phyloP scores from a whole-genome alignment of 2,797 vertebrate genomes.

The Dromococcyx pavoninus region DNA sequence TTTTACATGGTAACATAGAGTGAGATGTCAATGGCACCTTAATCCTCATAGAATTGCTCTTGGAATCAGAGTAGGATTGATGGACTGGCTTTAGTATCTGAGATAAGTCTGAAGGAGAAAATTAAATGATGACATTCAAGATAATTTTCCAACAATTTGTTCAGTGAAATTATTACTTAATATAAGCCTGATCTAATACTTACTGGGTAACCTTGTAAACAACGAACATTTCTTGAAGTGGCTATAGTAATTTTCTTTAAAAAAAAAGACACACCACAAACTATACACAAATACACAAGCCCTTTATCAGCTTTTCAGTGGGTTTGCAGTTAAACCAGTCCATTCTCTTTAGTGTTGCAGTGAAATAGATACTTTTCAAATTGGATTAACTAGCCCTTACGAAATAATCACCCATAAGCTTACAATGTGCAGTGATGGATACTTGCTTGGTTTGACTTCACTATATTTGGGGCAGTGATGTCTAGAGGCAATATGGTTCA shows the following conservation, averaged over 20 bases:
- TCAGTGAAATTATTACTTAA: neutral
- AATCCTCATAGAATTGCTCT: neutral
- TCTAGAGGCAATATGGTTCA: neutral
- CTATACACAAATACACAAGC: fast-evolving
- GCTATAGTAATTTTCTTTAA: neutral
- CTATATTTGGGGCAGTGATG: neutral
- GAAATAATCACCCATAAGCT: neutral
- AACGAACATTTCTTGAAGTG: neutral
- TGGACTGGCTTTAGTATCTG: neutral
- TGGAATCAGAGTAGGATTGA: neutral
- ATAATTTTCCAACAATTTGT: neutral
- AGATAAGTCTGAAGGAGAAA: neutral
- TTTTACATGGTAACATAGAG: neutral
- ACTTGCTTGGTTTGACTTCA: neutral
- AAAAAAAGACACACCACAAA: neutral
- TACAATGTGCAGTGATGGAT: neutral
- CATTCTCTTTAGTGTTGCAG: neutral
- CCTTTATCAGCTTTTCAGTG: neutral
- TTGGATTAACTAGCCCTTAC: neutral
- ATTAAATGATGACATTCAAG: neutral
- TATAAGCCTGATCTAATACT: neutral
- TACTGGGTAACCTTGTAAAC: neutral
- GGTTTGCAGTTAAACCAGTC: neutral
- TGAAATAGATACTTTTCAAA: neutral
- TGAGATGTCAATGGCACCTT: neutral